Evolutionary conservation across 2,797 vertebrate genomes (phyloP), one percentile per base, ranked within the genome.

Genomic region (Hippoglossus hippoglossus): DNA sequence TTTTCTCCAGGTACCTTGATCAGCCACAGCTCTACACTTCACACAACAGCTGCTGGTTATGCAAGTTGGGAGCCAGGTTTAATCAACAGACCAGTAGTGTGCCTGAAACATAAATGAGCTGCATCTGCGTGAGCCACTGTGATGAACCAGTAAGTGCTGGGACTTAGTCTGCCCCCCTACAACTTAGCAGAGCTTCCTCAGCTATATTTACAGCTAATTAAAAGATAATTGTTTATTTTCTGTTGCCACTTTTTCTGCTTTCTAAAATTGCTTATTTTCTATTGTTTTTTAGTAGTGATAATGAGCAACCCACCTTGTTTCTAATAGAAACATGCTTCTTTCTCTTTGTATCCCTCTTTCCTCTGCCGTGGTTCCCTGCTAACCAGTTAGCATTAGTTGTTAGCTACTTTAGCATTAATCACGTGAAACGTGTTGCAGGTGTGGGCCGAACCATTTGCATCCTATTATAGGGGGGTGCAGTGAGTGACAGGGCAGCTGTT

Each of bases 21-120:
- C 67, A 54, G 61, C 19, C 51, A 1, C 46, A 28, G 52, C 64
- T 62, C 54, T 25, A 8, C 49, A 39, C 46, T 31, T 61, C 53
- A 64, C 21, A 50, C 22, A 67, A 72, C 74, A 82, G 56, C 70
- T 80, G 83, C 62, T 63, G 60, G 70, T 54, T 73, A 71, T 68
- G 69, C 65, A 75, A 49, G 46, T 18, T 26, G 18, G 56, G 55
- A 68, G 59, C 49, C 71, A 52, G 64, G 31, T 55, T 71, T 49
- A 77, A n/a, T 60, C 49, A 39, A 58, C n/a, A 31, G n/a, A 26
- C 58, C 73, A 28, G 59, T 60, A 31, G 34, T 41, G 22, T 4
- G 56, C 51, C 63, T 51, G 64, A 47, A 58, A 67, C 53, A 11
- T 41, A 73, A 73, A 68, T 53, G 28, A 54, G 16, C 69, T 66